Percentiles rank a stretch among this genome's conserved stretches.
Conservation (phyloP, 2,113 vertebrate genomes). For the Elachura formosa region DNA sequence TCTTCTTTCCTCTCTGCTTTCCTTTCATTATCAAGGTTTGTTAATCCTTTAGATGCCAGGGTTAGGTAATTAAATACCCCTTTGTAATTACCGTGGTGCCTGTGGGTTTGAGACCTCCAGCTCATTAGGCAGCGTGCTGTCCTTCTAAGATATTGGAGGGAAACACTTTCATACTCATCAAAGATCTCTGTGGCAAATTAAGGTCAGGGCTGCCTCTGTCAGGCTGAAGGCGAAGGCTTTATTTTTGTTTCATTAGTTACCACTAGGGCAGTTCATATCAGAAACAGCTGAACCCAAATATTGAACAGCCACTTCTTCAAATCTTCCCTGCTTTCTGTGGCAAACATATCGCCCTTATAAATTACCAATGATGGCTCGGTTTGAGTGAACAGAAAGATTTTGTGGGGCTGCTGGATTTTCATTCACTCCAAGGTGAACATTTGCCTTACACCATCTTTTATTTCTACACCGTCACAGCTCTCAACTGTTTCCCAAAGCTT, state of each 20-base stretch:
- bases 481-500: not conserved
- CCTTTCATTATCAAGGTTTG: constrained; percentile 63
- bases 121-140: constrained; percentile 59
- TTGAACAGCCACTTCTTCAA: not conserved
- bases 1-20: constrained; percentile 35
- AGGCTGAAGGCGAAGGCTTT: not conserved
- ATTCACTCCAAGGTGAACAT: not conserved
- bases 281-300: not conserved
- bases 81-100: constrained; percentile 70
- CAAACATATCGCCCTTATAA: not conserved
- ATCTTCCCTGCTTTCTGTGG: not conserved
- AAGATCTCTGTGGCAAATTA: constrained; percentile 42
- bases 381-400: not conserved
- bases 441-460: not conserved
- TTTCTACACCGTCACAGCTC: not conserved
- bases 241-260: not conserved
- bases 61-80: constrained; percentile 67
- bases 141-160: constrained; percentile 47
- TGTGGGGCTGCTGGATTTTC: not conserved
- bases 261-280: not conserved
- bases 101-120: constrained; percentile 61
- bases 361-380: not conserved
- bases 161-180: constrained; percentile 49
- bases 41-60: constrained; percentile 65
- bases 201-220: constrained; percentile 41